phyloP scores from a whole-genome alignment of 2,797 vertebrate genomes.

The Argentina silus region DNA sequence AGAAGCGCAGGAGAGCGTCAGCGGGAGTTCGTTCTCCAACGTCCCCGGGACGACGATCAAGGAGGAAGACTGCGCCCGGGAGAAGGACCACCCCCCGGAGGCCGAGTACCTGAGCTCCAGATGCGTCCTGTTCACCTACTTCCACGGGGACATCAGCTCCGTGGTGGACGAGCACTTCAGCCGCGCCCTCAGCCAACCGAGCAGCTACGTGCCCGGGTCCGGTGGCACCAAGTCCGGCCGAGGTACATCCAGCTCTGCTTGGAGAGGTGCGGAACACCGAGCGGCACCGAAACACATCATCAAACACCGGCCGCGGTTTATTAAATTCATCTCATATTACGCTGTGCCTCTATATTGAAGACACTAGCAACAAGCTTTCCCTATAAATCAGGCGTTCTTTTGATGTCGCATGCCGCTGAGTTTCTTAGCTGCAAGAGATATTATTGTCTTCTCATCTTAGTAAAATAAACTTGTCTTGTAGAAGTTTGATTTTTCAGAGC shows the following conservation, averaged over 20 bases:
- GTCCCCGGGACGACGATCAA: conserved; percentile 87
- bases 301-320: neutral
- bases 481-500: neutral
- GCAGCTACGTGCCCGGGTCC: conserved; percentile 75
- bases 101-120: conserved; percentile 95
- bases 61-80: conserved; percentile 87
- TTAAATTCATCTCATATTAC: too few relatives aligned
- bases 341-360: too few relatives aligned
- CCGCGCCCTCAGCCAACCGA: conserved; percentile 92
- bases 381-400: too few relatives aligned
- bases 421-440: neutral
- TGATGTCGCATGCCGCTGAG: neutral
- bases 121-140: conserved; percentile 97
- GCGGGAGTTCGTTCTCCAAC: conserved; percentile 77
- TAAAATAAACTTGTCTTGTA: neutral
- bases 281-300: neutral
- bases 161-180: conserved; percentile 99
- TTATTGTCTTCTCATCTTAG: neutral
- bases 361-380: too few relatives aligned
- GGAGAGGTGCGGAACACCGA: neutral
- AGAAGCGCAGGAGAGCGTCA: conserved; percentile 85
- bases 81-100: conserved; percentile 93
- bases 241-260: conserved; percentile 53
- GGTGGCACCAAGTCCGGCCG: conserved; percentile 80
- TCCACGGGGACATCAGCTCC: conserved; percentile 95